Evolutionary conservation across 2,113 vertebrate species (phyloP), one percentile per base, ranked within the genome.

Genomic region (Varanus salvator): DNA sequence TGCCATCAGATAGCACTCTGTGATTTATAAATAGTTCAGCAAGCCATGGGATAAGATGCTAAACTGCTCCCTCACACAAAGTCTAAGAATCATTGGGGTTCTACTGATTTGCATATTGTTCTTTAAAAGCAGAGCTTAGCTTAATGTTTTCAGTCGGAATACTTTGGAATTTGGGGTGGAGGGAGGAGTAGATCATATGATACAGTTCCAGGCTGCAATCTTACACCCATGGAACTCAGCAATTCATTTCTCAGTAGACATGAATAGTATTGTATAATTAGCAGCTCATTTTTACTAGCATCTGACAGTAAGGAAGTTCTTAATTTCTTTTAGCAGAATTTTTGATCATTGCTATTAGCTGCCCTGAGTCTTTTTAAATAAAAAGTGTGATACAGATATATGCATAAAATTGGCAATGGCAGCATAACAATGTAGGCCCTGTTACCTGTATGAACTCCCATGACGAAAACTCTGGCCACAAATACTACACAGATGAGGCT

Each of bases 381-480:
- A 71, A 50, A 71, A 48, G 1, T 66, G 29, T 17, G 6, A 17
- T 72, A 23, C 31, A 85, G 52, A 48, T 50, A 69, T 31, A 52
- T 29, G 11, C 52, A 0, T 50, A 57, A 75, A 74, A 69, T 83
- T 50, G 34, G 5, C 17, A 15, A 75, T 6, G 14, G 44, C 8
- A 77, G 75, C 60, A 80, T 25, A 68, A 82, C 50, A 92, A 89
- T 34, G 29, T 57, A 44, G 50, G 4, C 50, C 87, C 50, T 78
- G 66, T 84, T 92, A 99, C 99, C 99, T 99, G 96, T 99, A 99
- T 19, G 99, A 99, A 93, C 99, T 99, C 91, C 98, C 98, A 69
- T 99, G 99, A 75, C 99, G 98, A 95, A 99, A 99, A 95, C 98
- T 99, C 91, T 99, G 99, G 12, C 99, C 99, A 91, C 99, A 99